Evolutionary conservation across 2,797 vertebrate genomes (phyloP).

Genomic region (Anomalospiza imberbis): DNA sequence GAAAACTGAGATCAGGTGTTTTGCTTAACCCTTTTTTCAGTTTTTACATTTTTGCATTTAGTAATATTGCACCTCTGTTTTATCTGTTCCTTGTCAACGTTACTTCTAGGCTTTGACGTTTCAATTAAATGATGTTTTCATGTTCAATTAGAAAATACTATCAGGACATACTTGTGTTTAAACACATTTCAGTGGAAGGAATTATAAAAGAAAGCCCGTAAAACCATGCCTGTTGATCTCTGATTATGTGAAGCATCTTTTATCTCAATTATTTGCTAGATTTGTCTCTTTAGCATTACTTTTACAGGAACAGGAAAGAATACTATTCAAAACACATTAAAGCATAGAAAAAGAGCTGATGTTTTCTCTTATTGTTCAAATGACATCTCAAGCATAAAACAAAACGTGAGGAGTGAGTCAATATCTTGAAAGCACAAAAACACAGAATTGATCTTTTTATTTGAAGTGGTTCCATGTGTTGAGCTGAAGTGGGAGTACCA

Average conservation of each 20-base stretch:
- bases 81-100: background rate
- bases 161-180: background rate
- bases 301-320: background rate
- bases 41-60: background rate
- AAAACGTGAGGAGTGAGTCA: background rate
- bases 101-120: background rate
- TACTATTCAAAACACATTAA: background rate
- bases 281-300: background rate
- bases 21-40: background rate
- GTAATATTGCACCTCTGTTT: background rate
- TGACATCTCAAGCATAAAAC: background rate
- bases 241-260: background rate
- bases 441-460: background rate
- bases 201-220: background rate
- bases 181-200: background rate
- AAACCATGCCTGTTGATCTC: background rate
- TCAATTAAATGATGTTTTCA: background rate
- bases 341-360: background rate
- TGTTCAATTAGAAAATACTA: slow-evolving; percentile 14
- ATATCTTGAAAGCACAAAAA: background rate
- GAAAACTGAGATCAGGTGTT: background rate
- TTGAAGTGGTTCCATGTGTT: background rate
- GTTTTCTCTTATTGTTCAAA: slow-evolving; percentile 1
- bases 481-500: background rate
- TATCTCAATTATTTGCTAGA: background rate